Evolutionary conservation across 2,888 invertebrate genomes (phyloP), one percentile per base, ranked within the genome.

Genomic region (Argyra leucocephala): DNA sequence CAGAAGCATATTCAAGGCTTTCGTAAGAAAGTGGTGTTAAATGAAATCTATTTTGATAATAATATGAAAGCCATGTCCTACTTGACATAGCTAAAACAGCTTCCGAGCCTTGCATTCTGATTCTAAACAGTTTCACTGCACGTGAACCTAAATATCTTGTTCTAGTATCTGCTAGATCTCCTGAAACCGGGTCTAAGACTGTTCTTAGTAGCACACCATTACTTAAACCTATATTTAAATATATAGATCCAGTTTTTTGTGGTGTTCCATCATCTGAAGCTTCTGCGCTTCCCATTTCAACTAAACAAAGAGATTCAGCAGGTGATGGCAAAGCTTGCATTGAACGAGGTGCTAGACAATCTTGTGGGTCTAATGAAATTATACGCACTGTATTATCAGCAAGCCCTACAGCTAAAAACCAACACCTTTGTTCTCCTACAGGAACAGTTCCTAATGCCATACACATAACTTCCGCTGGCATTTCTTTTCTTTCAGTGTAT

Each of bases 51-150:
- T 94, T 97, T 79, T 99, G 99, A 78, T 98, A 96, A 74, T 95
- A 95, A 77, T 99, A 99, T 74, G 96, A 96, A 24, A 99, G 83
- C 99, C 99, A 99, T 0, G 96, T 94, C 70, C 99, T 85, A 71
- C 96, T 96, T 0, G 97, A 98, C 85, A 98, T 96, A 1, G 99
- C 99, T 37, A 99, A 81, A 0, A 99, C 97, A 1, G 98, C 96
- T 79, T 99, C 96, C 12, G 92, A 89, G 18, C 93, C 93, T 76
- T 99, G 98, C 86, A 98, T 96, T 69, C 87, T 85, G 66, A 99
- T 96, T 75, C 95, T 87, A 79, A 98, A 99, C 5, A 99, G 82
- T 78, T 98, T 97, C 0, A 99, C 98, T 0, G 98, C 93, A 63
- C 95, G 83, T 0, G 95, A 93, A 24, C 99, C 99, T 63, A 99